These are phyloP conservation scores for Cheirogaleus major DNA, from an alignment of 2,797 vertebrate species.

Conservation along the genomic window DNA sequence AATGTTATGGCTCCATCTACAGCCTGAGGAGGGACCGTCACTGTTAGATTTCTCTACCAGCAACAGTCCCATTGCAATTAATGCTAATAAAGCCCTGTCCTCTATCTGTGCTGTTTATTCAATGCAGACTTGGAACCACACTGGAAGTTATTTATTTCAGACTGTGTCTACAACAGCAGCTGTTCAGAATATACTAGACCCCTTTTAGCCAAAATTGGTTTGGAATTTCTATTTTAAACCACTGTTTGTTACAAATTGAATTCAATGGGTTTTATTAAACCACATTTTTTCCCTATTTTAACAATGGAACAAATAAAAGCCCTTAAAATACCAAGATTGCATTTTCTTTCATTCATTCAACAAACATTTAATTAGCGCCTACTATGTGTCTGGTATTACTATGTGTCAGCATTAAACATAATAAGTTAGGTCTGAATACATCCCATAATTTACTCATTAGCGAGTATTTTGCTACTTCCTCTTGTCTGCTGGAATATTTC, in stretches of 20 bases:
- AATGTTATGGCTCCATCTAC: conserved; percentile 87
- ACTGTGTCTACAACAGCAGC: conserved; percentile 58
- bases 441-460: background rate
- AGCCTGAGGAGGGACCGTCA: conserved; percentile 64
- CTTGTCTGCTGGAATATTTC: background rate
- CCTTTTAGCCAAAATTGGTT: conserved; percentile 49
- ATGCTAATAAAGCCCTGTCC: background rate
- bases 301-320: background rate
- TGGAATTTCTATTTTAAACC: conserved; percentile 70
- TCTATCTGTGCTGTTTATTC: conserved; percentile 15
- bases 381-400: background rate
- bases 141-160: conserved; percentile 62
- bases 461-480: background rate
- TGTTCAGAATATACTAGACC: conserved; percentile 57
- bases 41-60: background rate
- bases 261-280: background rate
- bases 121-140: conserved; percentile 32
- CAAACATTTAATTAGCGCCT: conserved; percentile 4
- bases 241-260: conserved; percentile 59
- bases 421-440: background rate
- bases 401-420: background rate
- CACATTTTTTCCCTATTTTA: background rate
- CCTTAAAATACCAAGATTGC: background rate
- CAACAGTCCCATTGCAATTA: background rate
- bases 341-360: background rate